phyloP scores from a whole-genome alignment of 2,888 invertebrate species.

The Panopea generosa region DNA sequence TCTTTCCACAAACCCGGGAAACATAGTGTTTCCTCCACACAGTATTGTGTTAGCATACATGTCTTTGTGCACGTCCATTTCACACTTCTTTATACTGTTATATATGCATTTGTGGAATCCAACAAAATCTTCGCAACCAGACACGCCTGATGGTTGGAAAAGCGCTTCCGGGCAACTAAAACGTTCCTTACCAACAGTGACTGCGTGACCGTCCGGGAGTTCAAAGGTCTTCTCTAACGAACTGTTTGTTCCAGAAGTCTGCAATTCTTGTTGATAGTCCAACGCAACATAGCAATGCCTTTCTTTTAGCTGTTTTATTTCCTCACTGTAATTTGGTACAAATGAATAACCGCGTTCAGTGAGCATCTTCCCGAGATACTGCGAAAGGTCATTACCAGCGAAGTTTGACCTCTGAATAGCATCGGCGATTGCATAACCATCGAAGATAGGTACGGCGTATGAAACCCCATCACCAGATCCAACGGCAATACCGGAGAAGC shows the following conservation, averaged over 20 bases:
- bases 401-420: slow-evolving; percentile 38
- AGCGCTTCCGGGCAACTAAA: slow-evolving; percentile 80
- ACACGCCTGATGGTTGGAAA: slow-evolving; percentile 81
- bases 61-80: slow-evolving; percentile 77
- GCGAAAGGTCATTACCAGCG: slow-evolving; percentile 76
- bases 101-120: slow-evolving; percentile 2
- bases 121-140: slow-evolving; percentile 55
- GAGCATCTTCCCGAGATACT: slow-evolving; percentile 86
- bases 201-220: slow-evolving; percentile 82
- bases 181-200: slow-evolving; percentile 81
- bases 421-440: slow-evolving; percentile 87
- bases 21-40: slow-evolving; percentile 94
- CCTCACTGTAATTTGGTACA: slow-evolving; percentile 91
- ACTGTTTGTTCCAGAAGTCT: slow-evolving; percentile 85
- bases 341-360: slow-evolving; percentile 79
- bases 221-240: slow-evolving; percentile 89
- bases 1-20: slow-evolving; percentile 88
- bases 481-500: slow-evolving; percentile 96
- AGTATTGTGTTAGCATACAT: slow-evolving; percentile 88
- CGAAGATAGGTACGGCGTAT: slow-evolving; percentile 92
- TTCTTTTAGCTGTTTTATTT: slow-evolving; percentile 88
- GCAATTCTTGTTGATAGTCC: slow-evolving; percentile 85
- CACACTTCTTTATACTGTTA: slow-evolving; percentile 52
- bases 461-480: slow-evolving; percentile 97
- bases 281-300: slow-evolving; percentile 94